phyloP scores from a whole-genome alignment of 2,797 vertebrate species.

The Urophycis tenuis region DNA sequence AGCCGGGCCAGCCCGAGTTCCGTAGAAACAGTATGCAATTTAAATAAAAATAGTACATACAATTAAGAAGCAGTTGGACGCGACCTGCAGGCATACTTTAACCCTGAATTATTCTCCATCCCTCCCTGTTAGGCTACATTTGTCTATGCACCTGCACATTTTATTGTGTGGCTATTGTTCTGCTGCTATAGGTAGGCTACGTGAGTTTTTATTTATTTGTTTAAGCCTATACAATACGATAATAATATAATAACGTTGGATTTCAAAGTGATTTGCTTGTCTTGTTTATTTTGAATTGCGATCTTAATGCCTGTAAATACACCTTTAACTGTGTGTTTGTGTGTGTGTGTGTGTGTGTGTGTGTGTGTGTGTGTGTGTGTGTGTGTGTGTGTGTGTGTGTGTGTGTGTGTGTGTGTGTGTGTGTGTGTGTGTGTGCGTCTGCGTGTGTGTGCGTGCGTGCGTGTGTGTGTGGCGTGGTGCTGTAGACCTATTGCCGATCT shows the following conservation, averaged over 20 bases:
- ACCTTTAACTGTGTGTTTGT: not conserved
- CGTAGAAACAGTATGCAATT: not conserved
- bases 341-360: conserved; percentile 5
- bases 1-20: not conserved
- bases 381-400: not conserved
- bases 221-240: not conserved
- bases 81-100: conserved; percentile 39
- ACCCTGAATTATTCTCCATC: not conserved
- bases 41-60: conserved; percentile 43
- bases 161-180: not conserved
- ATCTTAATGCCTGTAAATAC: not conserved
- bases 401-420: conserved; percentile 3
- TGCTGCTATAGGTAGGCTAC: not conserved
- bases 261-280: not conserved
- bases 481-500: conserved; percentile 49
- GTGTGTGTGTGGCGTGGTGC: conserved; percentile 39
- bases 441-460: conserved; percentile 5
- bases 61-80: conserved; percentile 71
- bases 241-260: not conserved
- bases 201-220: not conserved
- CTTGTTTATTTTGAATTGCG: not conserved
- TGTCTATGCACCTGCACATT: not conserved
- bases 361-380: too few relatives aligned
- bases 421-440: not conserved
- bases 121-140: not conserved